Percentiles rank a stretch among this genome's conserved stretches.
phyloP scores from a whole-genome alignment of 2,113 vertebrate species.

The Myiagra hebetior region DNA sequence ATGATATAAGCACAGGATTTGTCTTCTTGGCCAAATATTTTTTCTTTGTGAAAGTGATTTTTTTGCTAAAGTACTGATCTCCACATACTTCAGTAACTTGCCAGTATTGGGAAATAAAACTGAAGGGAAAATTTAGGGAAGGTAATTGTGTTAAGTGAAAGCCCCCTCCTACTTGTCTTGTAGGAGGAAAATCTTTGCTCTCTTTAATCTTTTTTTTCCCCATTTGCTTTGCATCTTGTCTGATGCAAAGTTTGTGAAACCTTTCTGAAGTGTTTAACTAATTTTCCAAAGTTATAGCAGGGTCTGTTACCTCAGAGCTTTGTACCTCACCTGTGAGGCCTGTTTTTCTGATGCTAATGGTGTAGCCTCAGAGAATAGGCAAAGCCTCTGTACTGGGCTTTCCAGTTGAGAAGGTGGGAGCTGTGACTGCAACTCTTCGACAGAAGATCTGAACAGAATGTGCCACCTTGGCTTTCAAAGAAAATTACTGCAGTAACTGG shows the following conservation, averaged over 20 bases:
- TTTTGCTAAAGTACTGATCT: background rate
- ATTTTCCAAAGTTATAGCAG: background rate
- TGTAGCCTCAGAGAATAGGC: background rate
- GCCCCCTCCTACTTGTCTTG: background rate
- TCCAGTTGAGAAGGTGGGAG: background rate
- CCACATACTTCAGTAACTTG: background rate
- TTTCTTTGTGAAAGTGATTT: background rate
- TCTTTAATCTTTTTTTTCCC: background rate
- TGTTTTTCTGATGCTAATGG: background rate
- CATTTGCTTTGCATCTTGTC: background rate
- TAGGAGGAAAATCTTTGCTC: background rate
- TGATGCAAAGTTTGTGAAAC: background rate
- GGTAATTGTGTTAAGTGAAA: background rate
- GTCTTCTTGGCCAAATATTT: background rate
- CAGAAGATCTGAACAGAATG: background rate
- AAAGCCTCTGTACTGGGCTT: background rate
- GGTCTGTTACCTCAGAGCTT: background rate
- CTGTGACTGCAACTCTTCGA: background rate
- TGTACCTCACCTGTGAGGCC: background rate
- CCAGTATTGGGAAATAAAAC: background rate
- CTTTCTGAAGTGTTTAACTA: background rate
- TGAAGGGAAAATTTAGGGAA: background rate
- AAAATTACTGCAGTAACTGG: background rate
- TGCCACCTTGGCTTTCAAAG: background rate
- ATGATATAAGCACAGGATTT: background rate